Conservation (phyloP, 2,113 vertebrate species). For the Chionis minor region DNA sequence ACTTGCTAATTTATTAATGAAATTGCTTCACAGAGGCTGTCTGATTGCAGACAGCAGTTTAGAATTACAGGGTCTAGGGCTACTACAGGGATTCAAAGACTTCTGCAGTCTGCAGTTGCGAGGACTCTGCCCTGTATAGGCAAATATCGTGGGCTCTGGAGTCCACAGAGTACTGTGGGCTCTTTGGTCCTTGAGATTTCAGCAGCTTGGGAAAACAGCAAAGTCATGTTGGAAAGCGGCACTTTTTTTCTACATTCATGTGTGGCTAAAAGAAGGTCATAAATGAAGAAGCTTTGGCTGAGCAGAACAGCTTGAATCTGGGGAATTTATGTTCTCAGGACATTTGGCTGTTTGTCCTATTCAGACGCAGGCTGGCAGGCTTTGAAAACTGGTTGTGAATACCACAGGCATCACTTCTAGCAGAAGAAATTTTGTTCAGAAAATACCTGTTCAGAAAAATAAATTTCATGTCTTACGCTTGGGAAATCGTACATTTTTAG, state of each 20-base stretch:
- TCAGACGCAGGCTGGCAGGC: neutral
- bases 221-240: neutral
- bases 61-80: neutral
- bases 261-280: neutral
- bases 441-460: neutral
- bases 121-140: neutral
- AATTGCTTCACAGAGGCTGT: neutral
- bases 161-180: no score
- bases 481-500: neutral
- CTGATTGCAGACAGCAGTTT: neutral
- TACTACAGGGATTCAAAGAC: neutral
- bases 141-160: neutral
- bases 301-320: neutral
- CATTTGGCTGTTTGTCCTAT: neutral
- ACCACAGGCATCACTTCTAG: neutral
- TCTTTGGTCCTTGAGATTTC: neutral
- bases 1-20: neutral
- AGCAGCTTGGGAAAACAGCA: neutral
- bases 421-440: neutral
- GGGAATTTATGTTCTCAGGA: neutral
- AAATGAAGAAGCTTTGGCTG: neutral
- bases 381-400: neutral
- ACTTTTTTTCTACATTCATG: fast-evolving
- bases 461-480: neutral
- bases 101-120: neutral